Conservation (phyloP, 2,113 vertebrate genomes). For the Aplodontia rufa region DNA sequence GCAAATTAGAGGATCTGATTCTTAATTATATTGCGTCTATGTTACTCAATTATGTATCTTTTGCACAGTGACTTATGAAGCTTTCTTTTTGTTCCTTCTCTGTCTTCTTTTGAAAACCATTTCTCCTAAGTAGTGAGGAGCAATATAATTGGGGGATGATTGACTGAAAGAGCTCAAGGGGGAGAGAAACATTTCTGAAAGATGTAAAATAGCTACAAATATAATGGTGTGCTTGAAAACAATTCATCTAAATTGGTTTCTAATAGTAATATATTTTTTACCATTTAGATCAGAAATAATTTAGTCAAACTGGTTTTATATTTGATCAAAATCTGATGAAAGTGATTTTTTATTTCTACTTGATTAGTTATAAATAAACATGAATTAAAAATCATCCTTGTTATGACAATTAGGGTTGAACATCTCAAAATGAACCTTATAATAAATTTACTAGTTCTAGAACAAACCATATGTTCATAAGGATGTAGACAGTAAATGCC, state of each 20-base stretch:
- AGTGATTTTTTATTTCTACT: slow-evolving; percentile 48
- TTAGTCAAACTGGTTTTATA: background rate
- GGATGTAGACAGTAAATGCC: slow-evolving; percentile 11
- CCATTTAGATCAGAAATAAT: slow-evolving; percentile 4
- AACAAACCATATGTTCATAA: slow-evolving; percentile 25
- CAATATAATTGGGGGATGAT: background rate
- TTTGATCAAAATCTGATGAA: background rate
- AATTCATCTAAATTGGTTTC: slow-evolving; percentile 23
- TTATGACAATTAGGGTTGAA: slow-evolving; percentile 9
- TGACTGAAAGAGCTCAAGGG: background rate
- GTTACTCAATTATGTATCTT: background rate
- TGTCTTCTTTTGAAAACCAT: background rate
- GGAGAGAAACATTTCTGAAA: background rate
- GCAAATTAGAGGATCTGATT: background rate
- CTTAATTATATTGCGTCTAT: background rate
- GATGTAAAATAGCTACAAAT: background rate
- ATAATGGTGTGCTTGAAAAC: background rate
- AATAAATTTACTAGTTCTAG: slow-evolving; percentile 26
- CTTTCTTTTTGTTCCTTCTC: background rate
- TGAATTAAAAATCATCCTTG: slow-evolving; percentile 28
- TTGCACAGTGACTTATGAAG: background rate
- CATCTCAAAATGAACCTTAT: slow-evolving; percentile 35
- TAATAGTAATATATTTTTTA: background rate
- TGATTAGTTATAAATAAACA: slow-evolving; percentile 31
- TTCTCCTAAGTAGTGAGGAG: background rate